These are phyloP conservation scores for Drosophila nigrodunni DNA, from an alignment of 1,140 invertebrate species.

Conservation along the genomic window DNA sequence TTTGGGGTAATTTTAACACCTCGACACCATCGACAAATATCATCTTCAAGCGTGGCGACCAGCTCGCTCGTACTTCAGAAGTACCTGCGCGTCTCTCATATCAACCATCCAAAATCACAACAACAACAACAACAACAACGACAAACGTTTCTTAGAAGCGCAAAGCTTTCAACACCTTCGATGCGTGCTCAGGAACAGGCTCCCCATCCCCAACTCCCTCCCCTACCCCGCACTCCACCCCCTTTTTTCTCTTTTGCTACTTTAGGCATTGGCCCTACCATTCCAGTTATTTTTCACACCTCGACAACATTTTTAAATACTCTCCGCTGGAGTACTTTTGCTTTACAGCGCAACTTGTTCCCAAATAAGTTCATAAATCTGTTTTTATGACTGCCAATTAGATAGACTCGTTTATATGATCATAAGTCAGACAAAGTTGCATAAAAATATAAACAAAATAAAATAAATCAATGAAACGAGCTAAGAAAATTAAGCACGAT, in stretches of 20 bases:
- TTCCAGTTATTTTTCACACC: slow-evolving; percentile 84
- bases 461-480: no score
- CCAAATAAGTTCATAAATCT: background rate
- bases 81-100: slow-evolving; percentile 52
- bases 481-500: no score
- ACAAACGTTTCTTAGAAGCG: slow-evolving; percentile 82
- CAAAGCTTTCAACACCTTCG: slow-evolving; percentile 80
- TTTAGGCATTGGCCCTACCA: slow-evolving; percentile 22
- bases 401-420: no score
- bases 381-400: background rate
- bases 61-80: slow-evolving; percentile 35
- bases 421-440: no score
- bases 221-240: background rate
- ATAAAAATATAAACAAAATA: no score
- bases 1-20: slow-evolving; percentile 85
- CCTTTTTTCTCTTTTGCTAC: background rate
- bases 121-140: slow-evolving; percentile 52
- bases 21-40: slow-evolving; percentile 84
- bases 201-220: background rate
- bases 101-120: slow-evolving; percentile 70
- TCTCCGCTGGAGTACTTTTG: background rate
- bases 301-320: slow-evolving; percentile 74
- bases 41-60: slow-evolving; percentile 57
- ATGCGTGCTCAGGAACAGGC: slow-evolving; percentile 68
- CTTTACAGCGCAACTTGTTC: background rate